A percentile compares a stretch with the other conserved stretches of the same genome.
Evolutionary conservation across 2,888 invertebrate species (phyloP).

Genomic region (Erebia epiphron): DNA sequence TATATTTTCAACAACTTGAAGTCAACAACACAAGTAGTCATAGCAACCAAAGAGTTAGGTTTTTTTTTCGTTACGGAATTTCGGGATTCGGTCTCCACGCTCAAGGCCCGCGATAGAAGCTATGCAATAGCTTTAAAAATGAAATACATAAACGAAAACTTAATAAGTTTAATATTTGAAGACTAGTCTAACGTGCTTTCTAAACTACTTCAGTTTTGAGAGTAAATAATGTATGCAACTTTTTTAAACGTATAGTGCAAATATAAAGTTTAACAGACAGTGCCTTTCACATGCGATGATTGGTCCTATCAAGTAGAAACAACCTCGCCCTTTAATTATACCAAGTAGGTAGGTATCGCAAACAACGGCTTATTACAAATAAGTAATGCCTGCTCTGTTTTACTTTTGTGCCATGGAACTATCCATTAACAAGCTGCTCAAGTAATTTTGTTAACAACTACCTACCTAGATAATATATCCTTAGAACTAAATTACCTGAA

Average conservation of each 20-base stretch:
- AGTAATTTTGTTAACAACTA: background rate
- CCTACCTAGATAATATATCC: background rate
- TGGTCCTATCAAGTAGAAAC: constrained; percentile 39
- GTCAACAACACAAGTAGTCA: no score
- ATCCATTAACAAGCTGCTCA: constrained; percentile 1
- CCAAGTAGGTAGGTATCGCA: constrained; percentile 25
- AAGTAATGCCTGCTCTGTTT: constrained; percentile 22
- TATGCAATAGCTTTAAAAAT: no score
- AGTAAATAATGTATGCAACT: background rate
- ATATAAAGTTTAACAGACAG: constrained; percentile 23
- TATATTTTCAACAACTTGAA: no score
- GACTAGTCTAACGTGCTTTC: background rate
- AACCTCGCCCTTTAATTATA: constrained; percentile 46
- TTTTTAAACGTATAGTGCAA: constrained; percentile 16
- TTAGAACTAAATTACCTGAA: background rate
- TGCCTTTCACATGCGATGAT: constrained; percentile 43
- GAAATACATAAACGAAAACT: no score
- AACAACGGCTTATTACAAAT: constrained; percentile 29
- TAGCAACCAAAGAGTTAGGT: no score
- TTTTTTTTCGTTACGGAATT: no score
- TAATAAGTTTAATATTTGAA: background rate
- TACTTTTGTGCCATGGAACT: constrained; percentile 21
- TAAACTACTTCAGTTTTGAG: background rate
- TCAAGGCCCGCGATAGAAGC: no score
- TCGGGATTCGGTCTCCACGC: no score